Percentiles rank a stretch among this genome's conserved stretches.
Conservation (phyloP, 2,888 invertebrate species). For the Sceliomorpha sp. region DNA sequence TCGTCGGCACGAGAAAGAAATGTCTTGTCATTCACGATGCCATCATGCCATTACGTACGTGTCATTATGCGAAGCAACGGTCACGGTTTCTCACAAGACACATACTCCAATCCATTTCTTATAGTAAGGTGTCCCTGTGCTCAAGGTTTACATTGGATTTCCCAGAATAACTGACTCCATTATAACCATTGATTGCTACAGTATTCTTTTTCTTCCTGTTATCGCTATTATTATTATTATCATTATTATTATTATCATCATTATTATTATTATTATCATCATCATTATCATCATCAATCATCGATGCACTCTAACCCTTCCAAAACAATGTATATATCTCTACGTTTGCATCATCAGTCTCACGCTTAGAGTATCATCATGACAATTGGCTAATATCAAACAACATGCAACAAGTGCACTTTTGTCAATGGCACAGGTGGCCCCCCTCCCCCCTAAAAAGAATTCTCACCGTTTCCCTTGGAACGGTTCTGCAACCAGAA, state of each 20-base stretch:
- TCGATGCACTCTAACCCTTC: conserved; percentile 40
- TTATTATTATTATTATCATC: conserved; percentile 42
- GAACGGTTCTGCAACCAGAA: too few species aligned
- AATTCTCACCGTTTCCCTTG: too few species aligned
- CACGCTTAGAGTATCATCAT: too few species aligned
- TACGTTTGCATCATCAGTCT: conserved; percentile 3
- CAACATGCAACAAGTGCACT: too few species aligned
- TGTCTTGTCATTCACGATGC: conserved; percentile 41
- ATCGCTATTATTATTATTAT: conserved; percentile 17
- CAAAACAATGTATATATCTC: conserved; percentile 27
- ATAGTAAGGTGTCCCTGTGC: conserved; percentile 76
- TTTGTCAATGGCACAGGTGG: too few species aligned
- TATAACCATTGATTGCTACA: conserved; percentile 40
- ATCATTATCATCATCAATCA: too few species aligned
- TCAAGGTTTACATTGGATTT: conserved; percentile 79
- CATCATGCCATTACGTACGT: conserved; percentile 34
- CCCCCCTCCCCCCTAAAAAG: too few species aligned
- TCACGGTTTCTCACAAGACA: conserved; percentile 62
- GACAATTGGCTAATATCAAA: too few species aligned
- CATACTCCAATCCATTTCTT: conserved; percentile 78
- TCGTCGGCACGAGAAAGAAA: too few species aligned
- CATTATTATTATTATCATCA: conserved; percentile 38
- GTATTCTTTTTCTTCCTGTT: conserved; percentile 38
- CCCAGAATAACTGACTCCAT: conserved; percentile 51
- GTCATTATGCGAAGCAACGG: conserved; percentile 62